Base-by-base conservation (phyloP, 1,140 invertebrate species). In the Galendromus occidentalis region DNA sequence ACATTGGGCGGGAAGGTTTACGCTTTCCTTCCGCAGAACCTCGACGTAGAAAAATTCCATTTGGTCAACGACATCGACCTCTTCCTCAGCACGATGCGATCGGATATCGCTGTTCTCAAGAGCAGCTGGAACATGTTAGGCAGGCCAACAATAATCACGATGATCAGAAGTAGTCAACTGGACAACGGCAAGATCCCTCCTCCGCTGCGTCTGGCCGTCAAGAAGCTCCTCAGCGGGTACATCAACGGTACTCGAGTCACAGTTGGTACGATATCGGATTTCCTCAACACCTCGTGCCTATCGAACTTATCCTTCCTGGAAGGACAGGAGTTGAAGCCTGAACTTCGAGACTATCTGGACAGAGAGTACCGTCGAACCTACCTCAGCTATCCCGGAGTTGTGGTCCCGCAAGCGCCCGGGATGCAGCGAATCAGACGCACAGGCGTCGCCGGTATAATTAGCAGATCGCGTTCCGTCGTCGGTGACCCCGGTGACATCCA, bases 201-300 rank as follows among this genome's bases (percentile, higher is more conserved):
- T 72, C 88, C 92, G 0, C 89, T 98, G 83, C 85, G 96, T 69
- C 92, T 91, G 18, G 97, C 93, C 2, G 91, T 98, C 80, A 93
- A 95, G 73, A 99, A 99, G 77, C 78, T 98, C 1, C 94, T 95
- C 76, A 96, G 91, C 70, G 95, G 95, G 28, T 98, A 98, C 73
- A 94, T 98, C 45, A 95, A 95, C 75, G 95, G 93, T 29, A 96
- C 94, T 42, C 76, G 92, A 74, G 91, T 96, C 0, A 90, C 90
- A 66, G 76, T 97, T 22, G 92, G 92, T 42, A 85, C 85, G 75
- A 76, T 97, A 12, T 85, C 84, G 67, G 91, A 96, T 69, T 98
- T 97, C 75, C 75, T 95, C 14, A 94, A 84, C 68, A 98, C 93
- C 0, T 96, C 92, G 2, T 95, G 91, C 71, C 87, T 97, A 22